Conservation (phyloP, 2,888 invertebrate species). For the Atethmia centrago region DNA sequence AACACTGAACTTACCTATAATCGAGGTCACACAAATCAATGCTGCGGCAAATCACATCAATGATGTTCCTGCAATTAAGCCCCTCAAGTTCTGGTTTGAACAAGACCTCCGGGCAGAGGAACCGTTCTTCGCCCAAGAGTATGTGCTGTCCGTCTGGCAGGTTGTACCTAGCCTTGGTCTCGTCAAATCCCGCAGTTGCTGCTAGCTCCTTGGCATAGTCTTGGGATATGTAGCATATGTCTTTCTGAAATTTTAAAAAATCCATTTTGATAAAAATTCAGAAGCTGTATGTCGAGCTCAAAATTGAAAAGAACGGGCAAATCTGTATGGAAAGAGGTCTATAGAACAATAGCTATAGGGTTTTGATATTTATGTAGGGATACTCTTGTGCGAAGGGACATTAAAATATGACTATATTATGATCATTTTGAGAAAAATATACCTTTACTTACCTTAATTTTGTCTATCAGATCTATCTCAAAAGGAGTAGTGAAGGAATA, state of each 20-base stretch:
- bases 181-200: constrained; percentile 90
- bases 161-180: constrained; percentile 94
- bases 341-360: background rate
- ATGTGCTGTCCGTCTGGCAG: constrained; percentile 96
- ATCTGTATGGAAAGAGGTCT: background rate
- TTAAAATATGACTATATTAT: background rate
- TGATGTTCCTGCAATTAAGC: constrained; percentile 94
- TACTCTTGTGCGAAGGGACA: background rate
- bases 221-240: constrained; percentile 77
- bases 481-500: constrained; percentile 97
- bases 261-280: constrained; percentile 68
- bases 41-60: constrained; percentile 92
- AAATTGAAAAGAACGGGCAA: background rate
- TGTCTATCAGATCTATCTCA: constrained; percentile 96
- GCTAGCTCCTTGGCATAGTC: constrained; percentile 73
- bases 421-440: background rate
- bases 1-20: constrained; percentile 73
- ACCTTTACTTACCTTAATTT: constrained; percentile 94
- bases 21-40: constrained; percentile 92
- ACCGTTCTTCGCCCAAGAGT: constrained; percentile 94
- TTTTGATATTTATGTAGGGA: background rate
- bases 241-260: constrained; percentile 71
- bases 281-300: background rate
- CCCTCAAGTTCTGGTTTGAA: constrained; percentile 95
- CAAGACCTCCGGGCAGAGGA: constrained; percentile 95